phyloP scores from a whole-genome alignment of 1,140 invertebrate species.

The Branchinecta lindahli region DNA sequence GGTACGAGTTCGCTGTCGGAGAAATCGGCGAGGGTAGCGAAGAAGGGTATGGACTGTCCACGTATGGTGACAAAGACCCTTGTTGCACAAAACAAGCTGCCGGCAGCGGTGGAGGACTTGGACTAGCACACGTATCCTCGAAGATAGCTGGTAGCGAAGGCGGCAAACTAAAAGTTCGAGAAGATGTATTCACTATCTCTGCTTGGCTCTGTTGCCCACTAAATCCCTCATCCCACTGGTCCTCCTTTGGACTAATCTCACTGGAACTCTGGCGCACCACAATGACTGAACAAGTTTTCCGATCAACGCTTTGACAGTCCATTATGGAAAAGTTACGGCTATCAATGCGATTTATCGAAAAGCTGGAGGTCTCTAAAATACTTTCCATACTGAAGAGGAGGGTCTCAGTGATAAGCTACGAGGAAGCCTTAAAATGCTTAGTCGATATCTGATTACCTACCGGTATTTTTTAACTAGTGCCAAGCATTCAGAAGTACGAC shows the following conservation, averaged over 20 bases:
- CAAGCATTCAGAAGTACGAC: too few relatives aligned
- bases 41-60: not conserved
- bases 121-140: not conserved
- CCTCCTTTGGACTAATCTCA: not conserved
- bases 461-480: too few relatives aligned
- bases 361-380: too few relatives aligned
- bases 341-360: not conserved
- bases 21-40: not conserved
- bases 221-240: not conserved
- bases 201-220: not conserved
- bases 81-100: not conserved
- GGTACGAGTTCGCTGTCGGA: too few relatives aligned
- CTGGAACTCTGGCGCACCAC: not conserved
- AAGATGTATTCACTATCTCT: not conserved
- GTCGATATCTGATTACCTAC: slow-evolving; percentile 1
- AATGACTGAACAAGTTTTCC: not conserved
- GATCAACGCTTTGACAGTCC: not conserved
- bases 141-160: not conserved
- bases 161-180: not conserved
- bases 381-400: not conserved
- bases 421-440: slow-evolving; percentile 9
- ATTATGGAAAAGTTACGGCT: not conserved
- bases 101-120: not conserved
- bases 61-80: not conserved
- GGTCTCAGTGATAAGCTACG: not conserved